phyloP scores from a whole-genome alignment of 1,140 invertebrate species.

The Triops cancriformis region DNA sequence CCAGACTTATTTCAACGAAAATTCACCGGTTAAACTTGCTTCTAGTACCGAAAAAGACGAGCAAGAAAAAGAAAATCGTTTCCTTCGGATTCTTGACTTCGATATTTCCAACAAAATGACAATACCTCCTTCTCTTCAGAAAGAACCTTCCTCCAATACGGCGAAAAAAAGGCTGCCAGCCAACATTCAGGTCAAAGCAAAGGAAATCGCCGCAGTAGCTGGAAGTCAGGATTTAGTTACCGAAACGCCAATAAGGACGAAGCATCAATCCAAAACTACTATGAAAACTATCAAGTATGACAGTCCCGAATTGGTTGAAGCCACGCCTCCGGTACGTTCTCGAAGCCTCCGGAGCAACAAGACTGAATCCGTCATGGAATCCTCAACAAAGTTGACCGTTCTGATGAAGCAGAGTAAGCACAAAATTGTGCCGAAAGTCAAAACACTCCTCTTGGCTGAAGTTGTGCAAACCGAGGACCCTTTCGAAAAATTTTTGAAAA shows the following conservation, averaged over 20 bases:
- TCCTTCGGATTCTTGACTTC: neutral
- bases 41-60: neutral
- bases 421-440: neutral
- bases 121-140: neutral
- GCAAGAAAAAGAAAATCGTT: neutral
- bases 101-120: neutral
- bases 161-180: neutral
- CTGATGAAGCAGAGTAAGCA: neutral
- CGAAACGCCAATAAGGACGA: neutral
- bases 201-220: neutral
- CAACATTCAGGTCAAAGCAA: neutral
- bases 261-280: neutral
- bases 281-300: neutral
- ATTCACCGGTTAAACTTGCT: neutral
- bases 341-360: neutral
- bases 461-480: neutral
- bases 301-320: neutral
- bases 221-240: neutral
- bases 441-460: neutral
- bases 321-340: neutral
- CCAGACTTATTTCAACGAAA: constrained; percentile 18
- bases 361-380: neutral
- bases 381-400: neutral
- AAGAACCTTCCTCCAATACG: neutral
- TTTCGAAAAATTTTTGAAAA: neutral